phyloP scores from a whole-genome alignment of 2,888 invertebrate genomes.

The Apodemia mormo region DNA sequence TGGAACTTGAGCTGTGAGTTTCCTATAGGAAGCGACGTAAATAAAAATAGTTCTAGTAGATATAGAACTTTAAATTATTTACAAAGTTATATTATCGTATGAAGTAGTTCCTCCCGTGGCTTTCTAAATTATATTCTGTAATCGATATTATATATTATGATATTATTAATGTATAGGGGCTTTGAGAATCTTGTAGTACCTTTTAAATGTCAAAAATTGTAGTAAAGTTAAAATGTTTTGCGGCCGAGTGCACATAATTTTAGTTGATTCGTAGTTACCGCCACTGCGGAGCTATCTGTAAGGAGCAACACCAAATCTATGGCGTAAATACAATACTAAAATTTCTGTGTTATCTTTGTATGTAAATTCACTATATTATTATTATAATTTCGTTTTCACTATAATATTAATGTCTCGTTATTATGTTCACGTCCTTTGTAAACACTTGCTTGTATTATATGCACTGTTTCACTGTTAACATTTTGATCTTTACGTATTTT shows the following conservation, averaged over 20 bases:
- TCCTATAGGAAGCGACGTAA: slow-evolving; percentile 2
- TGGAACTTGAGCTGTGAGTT: slow-evolving; percentile 11
- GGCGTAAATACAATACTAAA: slow-evolving; percentile 20
- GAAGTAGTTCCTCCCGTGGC: neutral
- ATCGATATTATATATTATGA: slow-evolving; percentile 49
- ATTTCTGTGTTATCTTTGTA: neutral
- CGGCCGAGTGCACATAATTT: slow-evolving; percentile 40
- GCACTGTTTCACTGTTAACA: slow-evolving; percentile 52
- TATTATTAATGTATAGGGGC: slow-evolving; percentile 58
- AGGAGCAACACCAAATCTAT: slow-evolving; percentile 69
- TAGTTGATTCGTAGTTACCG: slow-evolving; percentile 66
- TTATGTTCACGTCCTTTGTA: slow-evolving; percentile 38
- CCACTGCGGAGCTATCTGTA: slow-evolving; percentile 63
- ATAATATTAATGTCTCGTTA: slow-evolving; percentile 10
- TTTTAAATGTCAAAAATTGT: slow-evolving; percentile 25
- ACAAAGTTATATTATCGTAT: neutral
- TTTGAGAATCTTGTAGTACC: slow-evolving; percentile 34
- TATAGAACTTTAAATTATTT: slow-evolving; percentile 8
- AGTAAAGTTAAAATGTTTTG: slow-evolving; percentile 51
- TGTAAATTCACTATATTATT: slow-evolving; percentile 45
- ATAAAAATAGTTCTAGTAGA: neutral
- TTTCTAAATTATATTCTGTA: neutral
- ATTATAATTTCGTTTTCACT: slow-evolving; percentile 34
- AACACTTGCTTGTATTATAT: slow-evolving; percentile 60
- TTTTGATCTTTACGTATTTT: too few relatives aligned